phyloP scores from a whole-genome alignment of 2,888 invertebrate species.

The Leptinotarsa juncta region DNA sequence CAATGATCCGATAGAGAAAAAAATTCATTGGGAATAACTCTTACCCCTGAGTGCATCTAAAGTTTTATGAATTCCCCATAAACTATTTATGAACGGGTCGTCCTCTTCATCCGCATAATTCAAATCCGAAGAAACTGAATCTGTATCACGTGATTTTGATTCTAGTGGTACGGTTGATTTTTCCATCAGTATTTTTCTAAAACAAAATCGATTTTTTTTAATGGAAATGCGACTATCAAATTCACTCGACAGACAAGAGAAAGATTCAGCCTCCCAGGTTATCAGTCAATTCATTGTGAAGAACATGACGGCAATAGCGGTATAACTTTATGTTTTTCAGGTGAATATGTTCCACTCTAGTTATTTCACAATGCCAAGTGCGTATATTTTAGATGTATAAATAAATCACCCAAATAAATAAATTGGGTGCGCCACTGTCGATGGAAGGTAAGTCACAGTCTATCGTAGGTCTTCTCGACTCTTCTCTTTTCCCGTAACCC shows the following conservation, averaged over 20 bases:
- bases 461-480: too few relatives aligned
- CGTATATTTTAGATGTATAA: too few relatives aligned
- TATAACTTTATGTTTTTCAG: too few relatives aligned
- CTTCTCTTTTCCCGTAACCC: too few relatives aligned
- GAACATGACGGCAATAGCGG: too few relatives aligned
- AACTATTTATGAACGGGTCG: slow-evolving; percentile 55
- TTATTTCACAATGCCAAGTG: too few relatives aligned
- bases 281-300: too few relatives aligned
- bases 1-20: neutral
- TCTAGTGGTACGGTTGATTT: neutral
- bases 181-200: slow-evolving; percentile 21
- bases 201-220: slow-evolving; percentile 4
- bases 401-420: too few relatives aligned
- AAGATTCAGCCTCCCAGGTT: slow-evolving; percentile 3
- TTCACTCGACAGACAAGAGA: neutral
- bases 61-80: slow-evolving; percentile 60
- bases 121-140: slow-evolving; percentile 46
- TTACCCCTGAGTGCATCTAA: slow-evolving; percentile 58
- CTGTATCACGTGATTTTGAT: slow-evolving; percentile 19
- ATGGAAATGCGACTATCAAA: neutral
- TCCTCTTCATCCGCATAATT: slow-evolving; percentile 47
- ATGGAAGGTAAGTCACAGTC: too few relatives aligned
- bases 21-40: slow-evolving; percentile 13
- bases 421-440: too few relatives aligned
- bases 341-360: too few relatives aligned